phyloP scores from a whole-genome alignment of 1,140 invertebrate genomes.

The Diorhabda elongata region DNA sequence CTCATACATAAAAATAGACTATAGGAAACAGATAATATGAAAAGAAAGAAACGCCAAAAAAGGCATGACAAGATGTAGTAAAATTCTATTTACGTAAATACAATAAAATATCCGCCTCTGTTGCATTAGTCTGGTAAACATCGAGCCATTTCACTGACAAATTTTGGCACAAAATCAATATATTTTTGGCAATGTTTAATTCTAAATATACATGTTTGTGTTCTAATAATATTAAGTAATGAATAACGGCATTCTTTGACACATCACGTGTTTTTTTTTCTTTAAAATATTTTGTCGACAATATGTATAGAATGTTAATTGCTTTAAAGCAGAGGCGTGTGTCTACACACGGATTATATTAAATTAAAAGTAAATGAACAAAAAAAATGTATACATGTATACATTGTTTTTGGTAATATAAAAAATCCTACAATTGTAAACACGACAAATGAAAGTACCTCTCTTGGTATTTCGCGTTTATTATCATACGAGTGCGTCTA shows the following conservation, averaged over 20 bases:
- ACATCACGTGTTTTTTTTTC: neutral
- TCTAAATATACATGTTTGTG: neutral
- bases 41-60: neutral
- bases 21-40: neutral
- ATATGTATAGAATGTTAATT: too few species aligned
- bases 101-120: neutral
- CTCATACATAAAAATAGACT: too few species aligned
- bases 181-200: neutral
- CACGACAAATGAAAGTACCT: too few species aligned
- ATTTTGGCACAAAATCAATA: neutral
- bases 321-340: too few species aligned
- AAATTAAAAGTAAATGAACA: too few species aligned
- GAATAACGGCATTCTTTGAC: neutral
- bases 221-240: neutral
- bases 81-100: neutral
- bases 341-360: too few species aligned
- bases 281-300: neutral
- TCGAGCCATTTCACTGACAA: neutral
- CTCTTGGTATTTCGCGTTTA: too few species aligned
- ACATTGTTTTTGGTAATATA: too few species aligned
- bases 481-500: too few species aligned
- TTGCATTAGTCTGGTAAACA: conserved; percentile 2
- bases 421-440: too few species aligned
- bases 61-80: neutral
- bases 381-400: too few species aligned